A percentile compares a stretch with the other conserved stretches of the same genome.
phyloP scores from a whole-genome alignment of 2,113 vertebrate genomes.

The Notarius lentiginosus region DNA sequence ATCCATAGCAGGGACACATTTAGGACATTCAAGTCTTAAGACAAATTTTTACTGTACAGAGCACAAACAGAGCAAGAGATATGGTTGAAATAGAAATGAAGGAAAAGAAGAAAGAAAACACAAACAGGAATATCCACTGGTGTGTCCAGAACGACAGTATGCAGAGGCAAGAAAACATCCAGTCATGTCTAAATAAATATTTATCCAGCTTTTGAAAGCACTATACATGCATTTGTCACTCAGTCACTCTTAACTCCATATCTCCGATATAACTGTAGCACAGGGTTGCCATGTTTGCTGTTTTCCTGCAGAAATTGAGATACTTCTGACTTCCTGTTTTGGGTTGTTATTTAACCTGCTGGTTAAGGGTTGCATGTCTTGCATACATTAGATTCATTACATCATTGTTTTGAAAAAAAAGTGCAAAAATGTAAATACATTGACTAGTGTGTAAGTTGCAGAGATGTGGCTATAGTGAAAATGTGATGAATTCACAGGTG shows the following conservation, averaged over 20 bases:
- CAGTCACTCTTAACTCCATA: background rate
- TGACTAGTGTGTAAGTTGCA: no score
- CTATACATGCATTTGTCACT: background rate
- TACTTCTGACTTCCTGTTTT: background rate
- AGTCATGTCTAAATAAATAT: background rate
- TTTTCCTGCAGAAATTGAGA: background rate
- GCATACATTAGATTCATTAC: background rate
- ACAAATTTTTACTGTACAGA: background rate
- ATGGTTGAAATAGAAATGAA: background rate
- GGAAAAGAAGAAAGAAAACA: background rate
- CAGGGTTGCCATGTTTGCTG: background rate
- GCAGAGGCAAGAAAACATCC: background rate
- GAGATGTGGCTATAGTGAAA: no score
- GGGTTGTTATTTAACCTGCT: background rate
- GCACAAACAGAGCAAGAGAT: background rate
- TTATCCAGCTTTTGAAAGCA: background rate
- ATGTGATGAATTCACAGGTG: background rate
- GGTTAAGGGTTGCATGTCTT: background rate
- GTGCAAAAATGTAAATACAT: no score
- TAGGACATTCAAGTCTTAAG: constrained; percentile 5
- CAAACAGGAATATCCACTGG: background rate
- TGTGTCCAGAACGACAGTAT: background rate
- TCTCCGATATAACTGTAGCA: background rate
- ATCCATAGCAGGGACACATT: constrained; percentile 41
- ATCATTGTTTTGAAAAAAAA: no score